A percentile compares a stretch with the other conserved stretches of the same genome.
These are phyloP conservation scores for Herminia tarsipennalis DNA, from an alignment of 2,888 invertebrate species.

Conservation along the genomic window DNA sequence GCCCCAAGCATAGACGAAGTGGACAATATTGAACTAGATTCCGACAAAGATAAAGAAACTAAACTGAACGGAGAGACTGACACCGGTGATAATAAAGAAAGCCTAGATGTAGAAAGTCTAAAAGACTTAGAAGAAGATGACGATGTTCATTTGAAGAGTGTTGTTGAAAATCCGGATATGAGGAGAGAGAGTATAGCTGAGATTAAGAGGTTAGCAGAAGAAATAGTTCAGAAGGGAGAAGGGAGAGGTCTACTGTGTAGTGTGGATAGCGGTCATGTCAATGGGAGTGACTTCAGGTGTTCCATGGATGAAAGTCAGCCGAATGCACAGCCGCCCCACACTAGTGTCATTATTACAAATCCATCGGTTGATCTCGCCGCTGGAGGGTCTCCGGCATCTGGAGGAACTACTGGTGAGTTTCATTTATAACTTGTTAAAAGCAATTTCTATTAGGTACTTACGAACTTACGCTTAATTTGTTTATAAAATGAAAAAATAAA, in stretches of 20 bases:
- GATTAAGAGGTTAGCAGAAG: conserved; percentile 79
- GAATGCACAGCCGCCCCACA: conserved; percentile 73
- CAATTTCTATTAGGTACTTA: too few species aligned
- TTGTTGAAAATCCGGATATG: conserved; percentile 78
- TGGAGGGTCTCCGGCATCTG: conserved; percentile 76
- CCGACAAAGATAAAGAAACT: conserved; percentile 66
- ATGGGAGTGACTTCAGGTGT: conserved; percentile 69
- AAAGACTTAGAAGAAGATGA: conserved; percentile 81
- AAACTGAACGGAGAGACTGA: conserved; percentile 85
- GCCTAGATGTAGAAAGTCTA: conserved; percentile 73
- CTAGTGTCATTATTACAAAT: conserved; percentile 90
- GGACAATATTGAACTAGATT: conserved; percentile 77
- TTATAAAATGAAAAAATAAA: too few species aligned
- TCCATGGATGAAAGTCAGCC: conserved; percentile 66
- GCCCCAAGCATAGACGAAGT: conserved; percentile 82
- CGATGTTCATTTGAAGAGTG: conserved; percentile 72
- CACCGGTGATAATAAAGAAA: conserved; percentile 77
- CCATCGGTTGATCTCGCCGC: conserved; percentile 88
- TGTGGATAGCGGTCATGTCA: conserved; percentile 75
- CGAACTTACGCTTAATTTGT: too few species aligned
- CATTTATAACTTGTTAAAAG: background rate
- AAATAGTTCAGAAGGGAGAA: conserved; percentile 81
- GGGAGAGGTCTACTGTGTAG: conserved; percentile 76
- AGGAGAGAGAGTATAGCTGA: conserved; percentile 80
- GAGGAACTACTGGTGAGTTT: conserved; percentile 71